Base-by-base conservation (phyloP, 1,140 invertebrate species). In the Nixonia krombeini region DNA sequence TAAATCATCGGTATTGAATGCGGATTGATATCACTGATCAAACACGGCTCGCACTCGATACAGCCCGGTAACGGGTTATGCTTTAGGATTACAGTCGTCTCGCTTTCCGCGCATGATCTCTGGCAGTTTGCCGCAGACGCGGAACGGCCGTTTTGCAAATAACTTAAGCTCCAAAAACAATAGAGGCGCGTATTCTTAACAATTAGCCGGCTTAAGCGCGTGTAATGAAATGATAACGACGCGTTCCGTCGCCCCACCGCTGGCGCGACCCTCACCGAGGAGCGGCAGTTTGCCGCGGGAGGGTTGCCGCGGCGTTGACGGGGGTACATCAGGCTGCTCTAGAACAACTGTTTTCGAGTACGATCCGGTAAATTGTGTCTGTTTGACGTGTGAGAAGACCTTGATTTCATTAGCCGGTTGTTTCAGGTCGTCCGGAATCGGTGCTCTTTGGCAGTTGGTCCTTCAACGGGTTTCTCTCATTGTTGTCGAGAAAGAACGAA, bases 151-250 rank as follows among this genome's bases (percentile, higher is more conserved):
- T 78, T 82, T 78, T 75, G 78, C 82, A 81, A 83, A 82, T 81
- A 82, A 80, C 63, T 80, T 75, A 53, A 78, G 72, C 76, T 69
- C 46, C 38, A 66, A 63, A 75, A 81, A 81, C 73, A 77, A 77
- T 76, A 57, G 31, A 53, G 62, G 47, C 53, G 63, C 50, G 51
- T 72, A 70, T 74, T 77, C 74, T 79, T 80, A 78, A 78, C 72
- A 80, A 81, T 82, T 82, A 80, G 70, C 42, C 64, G 72, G 72
- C 70, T 79, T 72, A 69, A 74, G 61, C 57, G 66, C 55, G 53
- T 44, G 69, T 77, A 79, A 75, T 76, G 67, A 75, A 78, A 81
- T 77, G 74, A 75, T 80, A 79, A 81, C 72, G 74, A 72, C 66
- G 65, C 56, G 46, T 62, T 61, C 21, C 52, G 37, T 35, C 47